Evolutionary conservation across 1,140 invertebrate species (phyloP), one percentile per base, ranked within the genome.

Genomic region (Hormaphis cornu): DNA sequence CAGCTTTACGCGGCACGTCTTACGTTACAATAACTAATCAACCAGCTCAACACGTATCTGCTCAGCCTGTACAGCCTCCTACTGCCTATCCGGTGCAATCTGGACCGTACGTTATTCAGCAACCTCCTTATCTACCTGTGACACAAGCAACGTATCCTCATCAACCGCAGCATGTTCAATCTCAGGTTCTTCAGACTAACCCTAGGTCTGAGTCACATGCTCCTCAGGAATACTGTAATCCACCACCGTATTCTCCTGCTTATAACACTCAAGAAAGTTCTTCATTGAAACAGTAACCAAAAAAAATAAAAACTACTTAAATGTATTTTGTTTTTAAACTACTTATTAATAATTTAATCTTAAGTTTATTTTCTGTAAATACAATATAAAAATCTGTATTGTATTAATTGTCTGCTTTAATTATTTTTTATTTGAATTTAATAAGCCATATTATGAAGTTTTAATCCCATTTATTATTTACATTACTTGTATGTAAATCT

Each of bases 101-200:
- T 24, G 54, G 54, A 58, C 54, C 54, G 12, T 58, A 58, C 9
- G 33, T 58, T 40, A 40, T 58, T 10, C 54, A 58, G 40, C 54
- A 58, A 58, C 33, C 24, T 2, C 54, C n/a, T n/a, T n/a, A 37
- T 58, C 54, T 37, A 3, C 54, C 54, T 16, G 16, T 24, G 3
- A 4, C 20, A 16, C 35, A 40, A 40, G 3, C 33, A 16, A 12
- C 54, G 3, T 58, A 58, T 40, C 54, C 54, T 58, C 54, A 58
- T 56, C 30, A 56, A 8, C 18, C 18, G 37, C 53, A 56, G 22
- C 54, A 40, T 14, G 12, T 33, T 37, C 53, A 56, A 7, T 37
- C 53, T 24, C 33, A 24, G 0, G 20, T 40, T 8, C 14, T 16
- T 24, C 35, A 33, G 9, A 4, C 5, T 24, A 3, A 33, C 33